Conservation (phyloP, 2,888 invertebrate genomes). For the Eueremaeus valkanovi region DNA sequence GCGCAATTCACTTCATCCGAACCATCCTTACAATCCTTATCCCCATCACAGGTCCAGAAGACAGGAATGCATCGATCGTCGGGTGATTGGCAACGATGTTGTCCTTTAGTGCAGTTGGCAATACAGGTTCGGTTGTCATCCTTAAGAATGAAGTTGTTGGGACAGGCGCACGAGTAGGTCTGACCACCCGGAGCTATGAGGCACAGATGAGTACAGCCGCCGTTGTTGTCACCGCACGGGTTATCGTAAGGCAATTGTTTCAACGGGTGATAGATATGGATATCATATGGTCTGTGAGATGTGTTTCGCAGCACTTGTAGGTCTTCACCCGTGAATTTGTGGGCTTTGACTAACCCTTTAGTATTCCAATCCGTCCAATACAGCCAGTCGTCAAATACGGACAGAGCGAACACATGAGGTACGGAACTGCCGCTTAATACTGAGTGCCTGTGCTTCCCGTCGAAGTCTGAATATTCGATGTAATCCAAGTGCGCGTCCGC, state of each 20-base stretch:
- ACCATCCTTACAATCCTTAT: conserved; percentile 39
- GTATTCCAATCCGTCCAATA: conserved; percentile 99
- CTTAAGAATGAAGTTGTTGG: conserved; percentile 79
- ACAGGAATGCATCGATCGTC: conserved; percentile 71
- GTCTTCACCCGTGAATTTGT: conserved; percentile 75
- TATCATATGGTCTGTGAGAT: conserved; percentile 90
- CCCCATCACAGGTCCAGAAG: conserved; percentile 66
- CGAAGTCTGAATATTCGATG: conserved; percentile 82
- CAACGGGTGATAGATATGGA: conserved; percentile 85
- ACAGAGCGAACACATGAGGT: conserved; percentile 92
- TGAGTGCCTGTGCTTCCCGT: conserved; percentile 79
- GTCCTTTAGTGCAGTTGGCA: conserved; percentile 88
- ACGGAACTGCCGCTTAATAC: conserved; percentile 72
- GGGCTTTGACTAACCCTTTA: conserved; percentile 81
- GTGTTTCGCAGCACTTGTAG: conserved; percentile 74
- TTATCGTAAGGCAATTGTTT: conserved; percentile 78
- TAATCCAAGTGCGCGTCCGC: conserved; percentile 98
- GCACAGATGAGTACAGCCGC: conserved; percentile 93
- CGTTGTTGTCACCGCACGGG: conserved; percentile 87
- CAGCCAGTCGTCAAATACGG: conserved; percentile 81
- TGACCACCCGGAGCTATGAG: conserved; percentile 69
- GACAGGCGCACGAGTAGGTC: conserved; percentile 83
- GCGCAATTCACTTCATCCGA: conserved; percentile 82
- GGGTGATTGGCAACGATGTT: conserved; percentile 66
- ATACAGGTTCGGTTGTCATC: conserved; percentile 81